Evolutionary conservation across 1,140 invertebrate genomes (phyloP).

Genomic region (Battus philenor): DNA sequence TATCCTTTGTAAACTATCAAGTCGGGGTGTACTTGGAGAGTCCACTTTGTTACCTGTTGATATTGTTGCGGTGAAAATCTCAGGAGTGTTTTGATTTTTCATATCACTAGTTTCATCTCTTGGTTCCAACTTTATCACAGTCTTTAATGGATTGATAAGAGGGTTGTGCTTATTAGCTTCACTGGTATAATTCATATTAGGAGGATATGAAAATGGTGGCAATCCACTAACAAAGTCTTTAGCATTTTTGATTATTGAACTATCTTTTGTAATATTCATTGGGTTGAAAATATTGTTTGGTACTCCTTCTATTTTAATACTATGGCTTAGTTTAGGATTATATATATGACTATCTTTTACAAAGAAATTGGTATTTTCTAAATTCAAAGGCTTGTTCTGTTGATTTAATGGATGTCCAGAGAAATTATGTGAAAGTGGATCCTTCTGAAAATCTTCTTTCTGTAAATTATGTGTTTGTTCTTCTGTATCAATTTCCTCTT

Average conservation of each 20-base stretch:
- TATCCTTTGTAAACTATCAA: constrained; percentile 61
- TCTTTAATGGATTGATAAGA: constrained; percentile 67
- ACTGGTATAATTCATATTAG: constrained; percentile 54
- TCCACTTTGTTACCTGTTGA: constrained; percentile 61
- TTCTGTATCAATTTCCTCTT: constrained; percentile 77
- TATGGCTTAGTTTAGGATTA: constrained; percentile 61
- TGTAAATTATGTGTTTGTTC: constrained; percentile 59
- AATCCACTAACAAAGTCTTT: constrained; percentile 58
- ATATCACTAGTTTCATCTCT: constrained; percentile 77
- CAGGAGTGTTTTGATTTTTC: constrained; percentile 69
- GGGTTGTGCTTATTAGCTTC: constrained; percentile 65
- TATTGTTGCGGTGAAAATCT: constrained; percentile 70
- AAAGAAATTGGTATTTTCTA: constrained; percentile 67
- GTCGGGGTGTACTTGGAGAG: constrained; percentile 52
- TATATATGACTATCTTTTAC: constrained; percentile 67
- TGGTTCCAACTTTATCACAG: constrained; percentile 77
- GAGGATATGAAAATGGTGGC: constrained; percentile 57
- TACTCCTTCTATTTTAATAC: constrained; percentile 65
- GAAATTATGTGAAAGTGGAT: constrained; percentile 63
- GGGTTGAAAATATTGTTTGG: constrained; percentile 64
- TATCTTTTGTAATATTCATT: constrained; percentile 60
- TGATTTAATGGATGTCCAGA: constrained; percentile 51
- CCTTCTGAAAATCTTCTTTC: constrained; percentile 66
- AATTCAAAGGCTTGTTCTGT: constrained; percentile 56
- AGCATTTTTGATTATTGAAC: constrained; percentile 59